Conservation (phyloP, 2,888 invertebrate genomes). For the Sepioteuthis lessoniana region DNA sequence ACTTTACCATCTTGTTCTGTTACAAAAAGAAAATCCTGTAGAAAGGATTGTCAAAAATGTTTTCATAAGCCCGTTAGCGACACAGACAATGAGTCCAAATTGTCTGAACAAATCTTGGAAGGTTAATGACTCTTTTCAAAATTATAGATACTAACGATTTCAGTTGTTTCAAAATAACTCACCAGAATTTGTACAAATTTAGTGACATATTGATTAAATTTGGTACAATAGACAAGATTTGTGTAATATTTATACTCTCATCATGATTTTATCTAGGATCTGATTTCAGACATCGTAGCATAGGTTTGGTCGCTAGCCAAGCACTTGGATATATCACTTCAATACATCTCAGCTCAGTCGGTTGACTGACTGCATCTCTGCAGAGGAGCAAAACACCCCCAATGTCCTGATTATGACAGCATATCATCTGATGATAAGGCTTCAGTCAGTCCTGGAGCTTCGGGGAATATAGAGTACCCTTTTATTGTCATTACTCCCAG, state of each 20-base stretch:
- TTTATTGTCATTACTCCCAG: too few species aligned
- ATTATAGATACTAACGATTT: background rate
- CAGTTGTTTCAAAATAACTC: background rate
- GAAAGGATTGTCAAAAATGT: too few species aligned
- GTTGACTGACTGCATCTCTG: too few species aligned
- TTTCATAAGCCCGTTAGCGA: too few species aligned
- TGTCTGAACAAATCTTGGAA: background rate
- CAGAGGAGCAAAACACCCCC: too few species aligned
- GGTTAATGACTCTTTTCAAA: background rate
- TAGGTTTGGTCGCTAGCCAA: background rate
- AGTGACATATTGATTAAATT: background rate
- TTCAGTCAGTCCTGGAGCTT: too few species aligned
- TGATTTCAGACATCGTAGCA: background rate
- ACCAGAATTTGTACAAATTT: background rate
- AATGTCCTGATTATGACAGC: too few species aligned
- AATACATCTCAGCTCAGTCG: background rate
- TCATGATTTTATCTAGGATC: background rate
- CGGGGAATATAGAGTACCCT: too few species aligned
- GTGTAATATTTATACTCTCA: background rate
- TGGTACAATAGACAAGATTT: background rate
- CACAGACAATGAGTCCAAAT: too few species aligned
- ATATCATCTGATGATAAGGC: too few species aligned
- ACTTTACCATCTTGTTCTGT: too few species aligned
- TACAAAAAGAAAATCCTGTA: too few species aligned
- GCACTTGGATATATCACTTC: background rate